A percentile compares a stretch with the other conserved stretches of the same genome.
Evolutionary conservation across 2,888 invertebrate genomes (phyloP).

Genomic region (Gastrophysa polygoni): DNA sequence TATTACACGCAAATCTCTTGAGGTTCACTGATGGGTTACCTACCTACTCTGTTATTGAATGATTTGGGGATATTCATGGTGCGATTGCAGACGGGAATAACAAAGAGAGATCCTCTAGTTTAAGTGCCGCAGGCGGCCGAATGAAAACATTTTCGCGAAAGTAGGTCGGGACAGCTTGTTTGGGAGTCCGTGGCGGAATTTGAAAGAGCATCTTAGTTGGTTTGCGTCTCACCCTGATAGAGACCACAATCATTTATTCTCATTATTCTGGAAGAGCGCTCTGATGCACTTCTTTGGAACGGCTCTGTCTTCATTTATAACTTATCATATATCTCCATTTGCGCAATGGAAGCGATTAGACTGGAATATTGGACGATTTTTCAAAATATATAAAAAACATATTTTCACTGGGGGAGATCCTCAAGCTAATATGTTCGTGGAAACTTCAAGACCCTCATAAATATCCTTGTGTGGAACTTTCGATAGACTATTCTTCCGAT

Average conservation of each 20-base stretch:
- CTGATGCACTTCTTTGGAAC: slow-evolving; percentile 41
- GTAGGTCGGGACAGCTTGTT: slow-evolving; percentile 14
- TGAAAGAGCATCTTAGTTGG: slow-evolving; percentile 16
- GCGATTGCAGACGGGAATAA: not conserved
- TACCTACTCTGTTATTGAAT: not conserved
- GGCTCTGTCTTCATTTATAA: slow-evolving; percentile 34
- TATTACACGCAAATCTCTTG: too few species aligned
- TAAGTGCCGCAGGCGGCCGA: not conserved
- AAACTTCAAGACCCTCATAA: too few species aligned
- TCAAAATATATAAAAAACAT: slow-evolving; percentile 11
- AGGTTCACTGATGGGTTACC: too few species aligned
- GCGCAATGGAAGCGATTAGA: slow-evolving; percentile 13
- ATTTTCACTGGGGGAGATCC: too few species aligned
- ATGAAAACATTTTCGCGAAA: slow-evolving; percentile 9
- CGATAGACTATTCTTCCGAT: too few species aligned
- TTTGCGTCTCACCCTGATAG: slow-evolving; percentile 18
- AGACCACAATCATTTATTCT: slow-evolving; percentile 36
- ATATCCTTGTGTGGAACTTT: too few species aligned
- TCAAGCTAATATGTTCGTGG: too few species aligned
- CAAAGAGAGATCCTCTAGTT: slow-evolving; percentile 1
- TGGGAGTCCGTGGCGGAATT: slow-evolving; percentile 16
- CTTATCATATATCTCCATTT: slow-evolving; percentile 36
- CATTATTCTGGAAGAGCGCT: slow-evolving; percentile 38
- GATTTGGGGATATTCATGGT: not conserved
- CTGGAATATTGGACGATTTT: slow-evolving; percentile 17